Percentiles rank a stretch among this genome's conserved stretches.
These are phyloP conservation scores for Brassicogethes aeneus DNA, from an alignment of 2,888 invertebrate genomes.

Conservation along the genomic window DNA sequence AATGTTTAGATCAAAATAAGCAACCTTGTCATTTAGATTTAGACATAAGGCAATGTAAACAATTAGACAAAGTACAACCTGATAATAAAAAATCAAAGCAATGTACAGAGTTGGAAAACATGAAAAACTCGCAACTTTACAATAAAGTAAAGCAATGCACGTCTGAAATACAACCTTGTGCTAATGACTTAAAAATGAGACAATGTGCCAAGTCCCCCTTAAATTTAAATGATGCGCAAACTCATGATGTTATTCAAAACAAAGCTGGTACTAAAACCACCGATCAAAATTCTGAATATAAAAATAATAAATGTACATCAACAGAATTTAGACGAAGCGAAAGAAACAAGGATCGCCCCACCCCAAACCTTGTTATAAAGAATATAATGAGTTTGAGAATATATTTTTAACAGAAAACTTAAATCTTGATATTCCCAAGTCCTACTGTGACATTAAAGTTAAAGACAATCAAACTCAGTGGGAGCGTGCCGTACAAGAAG, in stretches of 20 bases:
- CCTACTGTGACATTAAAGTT: background rate
- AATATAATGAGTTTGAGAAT: background rate
- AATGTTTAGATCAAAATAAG: background rate
- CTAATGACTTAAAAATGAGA: background rate
- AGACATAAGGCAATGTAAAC: no score
- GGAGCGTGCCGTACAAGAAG: background rate
- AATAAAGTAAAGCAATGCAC: no score
- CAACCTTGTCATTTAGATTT: no score
- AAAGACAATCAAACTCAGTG: background rate
- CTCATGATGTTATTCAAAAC: background rate
- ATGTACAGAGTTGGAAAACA: no score
- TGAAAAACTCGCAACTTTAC: no score
- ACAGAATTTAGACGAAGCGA: background rate
- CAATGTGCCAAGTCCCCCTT: background rate
- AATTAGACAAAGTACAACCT: no score
- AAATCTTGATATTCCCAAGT: background rate
- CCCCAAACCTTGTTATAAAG: background rate
- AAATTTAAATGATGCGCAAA: background rate
- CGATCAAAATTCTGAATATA: background rate
- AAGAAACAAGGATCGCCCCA: background rate
- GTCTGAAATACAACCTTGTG: background rate
- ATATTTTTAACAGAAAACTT: background rate
- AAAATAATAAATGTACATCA: background rate
- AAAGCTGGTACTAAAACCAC: background rate
- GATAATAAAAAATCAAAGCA: no score